Evolutionary conservation across 2,797 vertebrate species (phyloP).

Genomic region (Helostoma temminkii): DNA sequence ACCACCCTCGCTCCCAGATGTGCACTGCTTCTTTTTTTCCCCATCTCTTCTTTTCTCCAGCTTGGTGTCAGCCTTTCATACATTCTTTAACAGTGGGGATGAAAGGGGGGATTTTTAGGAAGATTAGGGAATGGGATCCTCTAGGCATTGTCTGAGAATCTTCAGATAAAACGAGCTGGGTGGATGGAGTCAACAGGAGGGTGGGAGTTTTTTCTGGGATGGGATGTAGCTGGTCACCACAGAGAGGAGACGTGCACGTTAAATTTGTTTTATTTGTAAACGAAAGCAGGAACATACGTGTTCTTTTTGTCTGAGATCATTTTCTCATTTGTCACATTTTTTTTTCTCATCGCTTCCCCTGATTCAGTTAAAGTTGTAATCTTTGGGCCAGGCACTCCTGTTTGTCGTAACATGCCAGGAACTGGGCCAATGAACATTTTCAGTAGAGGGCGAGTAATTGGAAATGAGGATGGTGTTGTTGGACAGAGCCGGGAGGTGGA

Average conservation of each 20-base stretch:
- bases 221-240: constrained; percentile 32
- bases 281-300: not conserved
- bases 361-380: constrained; percentile 82
- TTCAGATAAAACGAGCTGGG: constrained; percentile 91
- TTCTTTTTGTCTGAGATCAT: not conserved
- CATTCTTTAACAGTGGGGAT: constrained; percentile 99
- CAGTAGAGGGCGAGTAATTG: constrained; percentile 75
- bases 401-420: constrained; percentile 87
- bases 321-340: constrained; percentile 22
- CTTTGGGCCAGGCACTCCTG: constrained; percentile 70
- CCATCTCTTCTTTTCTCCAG: constrained; percentile 67
- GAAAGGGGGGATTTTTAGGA: constrained; percentile 99
- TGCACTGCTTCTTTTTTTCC: constrained; percentile 79
- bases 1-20: constrained; percentile 86
- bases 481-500: constrained; percentile 75
- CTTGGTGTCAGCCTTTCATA: constrained; percentile 97
- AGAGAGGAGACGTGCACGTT: constrained; percentile 57
- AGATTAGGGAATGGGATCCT: constrained; percentile 97
- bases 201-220: constrained; percentile 42
- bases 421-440: constrained; percentile 95
- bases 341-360: constrained; percentile 75
- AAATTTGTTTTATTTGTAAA: constrained; percentile 67
- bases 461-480: constrained; percentile 48
- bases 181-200: constrained; percentile 79
- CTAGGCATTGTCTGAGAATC: constrained; percentile 97